Evolutionary conservation across 2,888 invertebrate genomes (phyloP), one percentile per base, ranked within the genome.

Genomic region (Nephrotoma guestfalica): DNA sequence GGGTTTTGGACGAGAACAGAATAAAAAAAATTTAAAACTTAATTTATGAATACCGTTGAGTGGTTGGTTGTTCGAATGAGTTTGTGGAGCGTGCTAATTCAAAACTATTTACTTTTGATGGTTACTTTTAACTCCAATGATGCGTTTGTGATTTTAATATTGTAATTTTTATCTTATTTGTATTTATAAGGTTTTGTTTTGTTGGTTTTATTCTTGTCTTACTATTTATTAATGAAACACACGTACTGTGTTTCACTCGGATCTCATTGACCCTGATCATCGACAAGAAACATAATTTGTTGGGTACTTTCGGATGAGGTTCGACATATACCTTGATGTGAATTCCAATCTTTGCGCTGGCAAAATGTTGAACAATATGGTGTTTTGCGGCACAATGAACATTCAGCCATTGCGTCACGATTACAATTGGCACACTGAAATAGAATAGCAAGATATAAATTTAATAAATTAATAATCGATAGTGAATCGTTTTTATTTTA

Each of bases 341-440:
- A 94, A 15, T 94, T 94, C 97, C 97, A 97, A 92, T 97, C 97
- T 91, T 97, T 97, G 88, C 96, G 94, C 91, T 97, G 97, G 91
- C 97, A 97, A 92, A 96, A 97, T 3, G 96, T 96, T 6, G 97
- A 97, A 91, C 97, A 97, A 91, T 97, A 97, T 9, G 96, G 96
- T 13, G 97, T 97, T 87, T 96, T 93, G 86, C 97, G 94, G 89
- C 97, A 97, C 71, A 97, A 92, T 0, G 97, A 97, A 90, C 97
- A 97, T 90, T 97, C 97, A 0, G 96, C 96, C 86, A 96, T 94
- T 9, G 97, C 97, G 90, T 96, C 97, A 87, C 97, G 93, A 91
- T 97, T 96, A 90, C 97, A 97, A 91, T 97, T 97, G 86, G 96
- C 96, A 91, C 97, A 97, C 96, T 97, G 89, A 42, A 91, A 86